A percentile compares a stretch with the other conserved stretches of the same genome.
Evolutionary conservation across 2,797 vertebrate genomes (phyloP).

Genomic region (Callimico goeldii): DNA sequence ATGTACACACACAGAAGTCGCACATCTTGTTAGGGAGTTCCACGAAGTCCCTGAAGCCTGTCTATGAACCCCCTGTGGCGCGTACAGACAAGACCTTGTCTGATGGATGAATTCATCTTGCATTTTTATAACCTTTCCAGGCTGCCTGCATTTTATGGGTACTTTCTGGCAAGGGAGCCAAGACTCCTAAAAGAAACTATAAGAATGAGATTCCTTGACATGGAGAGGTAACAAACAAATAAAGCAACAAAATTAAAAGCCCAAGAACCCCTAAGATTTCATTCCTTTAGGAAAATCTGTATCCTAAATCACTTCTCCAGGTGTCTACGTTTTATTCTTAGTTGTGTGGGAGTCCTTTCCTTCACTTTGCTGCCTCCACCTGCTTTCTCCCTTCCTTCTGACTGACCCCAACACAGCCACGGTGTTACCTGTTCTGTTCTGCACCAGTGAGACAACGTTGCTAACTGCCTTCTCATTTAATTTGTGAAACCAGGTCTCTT

Average conservation of each 20-base stretch:
- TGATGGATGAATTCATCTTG: constrained; percentile 48
- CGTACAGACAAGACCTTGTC: not conserved
- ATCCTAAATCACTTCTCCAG: not conserved
- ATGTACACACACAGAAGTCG: not conserved
- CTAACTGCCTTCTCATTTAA: constrained; percentile 10
- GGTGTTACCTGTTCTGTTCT: not conserved
- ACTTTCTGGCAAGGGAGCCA: constrained; percentile 27
- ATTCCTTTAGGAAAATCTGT: not conserved
- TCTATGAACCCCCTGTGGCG: not conserved
- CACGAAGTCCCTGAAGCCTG: not conserved
- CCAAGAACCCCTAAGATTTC: not conserved
- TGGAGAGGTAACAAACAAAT: not conserved
- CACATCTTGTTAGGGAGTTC: not conserved
- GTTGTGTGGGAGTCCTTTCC: not conserved
- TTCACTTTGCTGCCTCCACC: not conserved
- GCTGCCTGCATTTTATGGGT: constrained; percentile 39
- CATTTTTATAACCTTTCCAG: constrained; percentile 53
- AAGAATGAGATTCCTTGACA: constrained; percentile 14
- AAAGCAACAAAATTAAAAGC: not conserved
- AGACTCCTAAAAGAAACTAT: not conserved
- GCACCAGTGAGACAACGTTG: not conserved
- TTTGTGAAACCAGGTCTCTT: constrained; percentile 21
- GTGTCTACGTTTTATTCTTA: not conserved
- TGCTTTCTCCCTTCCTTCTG: not conserved
- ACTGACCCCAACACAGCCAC: not conserved